Evolutionary conservation across 1,140 invertebrate species (phyloP).

Genomic region (Homalodisca vitripennis): DNA sequence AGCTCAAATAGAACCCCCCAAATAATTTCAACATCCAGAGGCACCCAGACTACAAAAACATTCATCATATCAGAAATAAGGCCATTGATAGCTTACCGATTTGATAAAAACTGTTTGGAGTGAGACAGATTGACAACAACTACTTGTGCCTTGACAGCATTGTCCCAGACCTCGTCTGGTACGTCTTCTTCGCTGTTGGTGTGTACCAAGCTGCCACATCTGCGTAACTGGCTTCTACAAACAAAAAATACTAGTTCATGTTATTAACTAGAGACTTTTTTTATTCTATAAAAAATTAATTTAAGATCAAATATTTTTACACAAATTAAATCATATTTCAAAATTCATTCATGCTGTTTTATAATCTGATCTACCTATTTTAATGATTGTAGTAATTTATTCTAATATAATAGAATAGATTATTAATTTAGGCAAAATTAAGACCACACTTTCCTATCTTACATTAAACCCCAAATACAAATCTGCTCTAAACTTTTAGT

Average conservation of each 20-base stretch:
- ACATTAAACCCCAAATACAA: too few relatives aligned
- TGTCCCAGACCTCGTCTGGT: slow-evolving; percentile 3
- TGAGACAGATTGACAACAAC: slow-evolving; percentile 10
- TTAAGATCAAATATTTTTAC: not conserved
- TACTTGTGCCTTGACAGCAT: not conserved
- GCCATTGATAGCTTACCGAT: not conserved
- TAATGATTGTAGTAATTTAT: not conserved
- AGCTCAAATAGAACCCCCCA: too few relatives aligned
- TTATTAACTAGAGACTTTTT: not conserved
- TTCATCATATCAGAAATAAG: too few relatives aligned
- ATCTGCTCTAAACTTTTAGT: too few relatives aligned
- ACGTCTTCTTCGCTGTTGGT: not conserved
- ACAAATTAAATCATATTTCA: not conserved
- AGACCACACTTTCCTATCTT: too few relatives aligned
- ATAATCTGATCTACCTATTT: not conserved
- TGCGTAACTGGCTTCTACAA: not conserved
- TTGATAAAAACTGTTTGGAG: not conserved
- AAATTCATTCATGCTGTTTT: not conserved
- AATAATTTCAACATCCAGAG: too few relatives aligned
- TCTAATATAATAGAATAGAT: too few relatives aligned
- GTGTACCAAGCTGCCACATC: slow-evolving; percentile 9
- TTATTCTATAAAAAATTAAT: not conserved
- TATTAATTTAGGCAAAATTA: too few relatives aligned
- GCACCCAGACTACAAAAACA: too few relatives aligned
- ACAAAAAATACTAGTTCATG: not conserved